Evolutionary conservation across 2,888 invertebrate genomes (phyloP).

Genomic region (Hirtodrosophila histrioides): DNA sequence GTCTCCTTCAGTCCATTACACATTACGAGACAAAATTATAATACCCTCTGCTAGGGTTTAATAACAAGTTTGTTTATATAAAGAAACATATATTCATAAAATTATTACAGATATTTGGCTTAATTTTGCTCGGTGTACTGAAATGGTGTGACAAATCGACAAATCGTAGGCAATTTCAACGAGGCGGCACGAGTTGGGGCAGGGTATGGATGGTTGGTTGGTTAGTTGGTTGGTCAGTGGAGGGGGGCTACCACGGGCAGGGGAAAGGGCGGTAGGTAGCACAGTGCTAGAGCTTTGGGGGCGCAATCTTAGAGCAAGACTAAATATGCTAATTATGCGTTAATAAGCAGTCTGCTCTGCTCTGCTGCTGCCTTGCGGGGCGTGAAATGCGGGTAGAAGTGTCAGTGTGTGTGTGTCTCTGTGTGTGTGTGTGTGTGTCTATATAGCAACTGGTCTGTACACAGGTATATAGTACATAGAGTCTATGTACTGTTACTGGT

Average conservation of each 20-base stretch:
- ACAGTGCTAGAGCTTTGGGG: slow-evolving; percentile 36
- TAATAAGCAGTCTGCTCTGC: slow-evolving; percentile 65
- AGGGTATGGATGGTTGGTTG: not conserved
- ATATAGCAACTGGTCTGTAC: slow-evolving; percentile 19
- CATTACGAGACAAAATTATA: no score
- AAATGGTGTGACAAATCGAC: slow-evolving; percentile 64
- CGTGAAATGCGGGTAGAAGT: slow-evolving; percentile 26
- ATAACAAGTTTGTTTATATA: no score
- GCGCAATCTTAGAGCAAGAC: slow-evolving; percentile 66
- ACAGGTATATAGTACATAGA: not conserved
- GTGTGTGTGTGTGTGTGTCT: not conserved
- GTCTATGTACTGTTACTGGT: slow-evolving; percentile 43
- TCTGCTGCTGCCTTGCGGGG: slow-evolving; percentile 29
- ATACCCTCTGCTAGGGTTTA: no score
- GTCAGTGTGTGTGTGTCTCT: not conserved
- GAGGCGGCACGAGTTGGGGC: slow-evolving; percentile 39
- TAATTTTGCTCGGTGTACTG: not conserved
- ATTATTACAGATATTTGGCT: no score
- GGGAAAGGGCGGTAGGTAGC: not conserved
- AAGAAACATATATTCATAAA: no score
- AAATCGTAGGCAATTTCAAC: slow-evolving; percentile 52
- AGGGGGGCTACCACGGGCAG: not conserved
- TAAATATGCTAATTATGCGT: slow-evolving; percentile 80
- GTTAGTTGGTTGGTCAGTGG: not conserved
- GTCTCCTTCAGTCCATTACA: no score